Evolutionary conservation across 2,888 invertebrate genomes (phyloP).

Genomic region (Tipula vernalis): DNA sequence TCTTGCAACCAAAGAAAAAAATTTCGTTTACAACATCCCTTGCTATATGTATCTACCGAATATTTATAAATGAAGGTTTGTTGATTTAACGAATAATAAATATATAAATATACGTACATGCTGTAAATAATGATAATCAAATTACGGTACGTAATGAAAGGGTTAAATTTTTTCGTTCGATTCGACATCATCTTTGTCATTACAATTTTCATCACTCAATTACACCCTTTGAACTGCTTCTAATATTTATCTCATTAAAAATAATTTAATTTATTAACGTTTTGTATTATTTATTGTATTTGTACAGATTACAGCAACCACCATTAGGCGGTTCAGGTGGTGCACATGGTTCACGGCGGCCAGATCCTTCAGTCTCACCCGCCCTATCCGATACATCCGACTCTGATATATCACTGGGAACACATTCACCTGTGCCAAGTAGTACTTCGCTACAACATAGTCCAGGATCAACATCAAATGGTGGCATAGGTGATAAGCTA

Average conservation of each 20-base stretch:
- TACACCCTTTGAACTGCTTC: slow-evolving; percentile 1
- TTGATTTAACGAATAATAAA: neutral
- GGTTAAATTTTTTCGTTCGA: neutral
- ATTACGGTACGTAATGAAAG: neutral
- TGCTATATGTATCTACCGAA: neutral
- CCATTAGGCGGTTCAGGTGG: slow-evolving; percentile 8
- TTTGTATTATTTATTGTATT: neutral
- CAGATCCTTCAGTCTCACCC: slow-evolving; percentile 31
- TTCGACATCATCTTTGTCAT: neutral
- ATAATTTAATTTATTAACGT: neutral
- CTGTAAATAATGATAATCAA: slow-evolving; percentile 12
- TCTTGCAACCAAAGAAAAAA: neutral
- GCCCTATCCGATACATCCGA: slow-evolving; percentile 35
- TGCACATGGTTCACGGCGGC: slow-evolving; percentile 24
- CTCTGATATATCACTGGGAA: slow-evolving; percentile 36
- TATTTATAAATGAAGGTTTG: neutral
- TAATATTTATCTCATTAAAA: neutral
- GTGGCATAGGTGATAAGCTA: neutral
- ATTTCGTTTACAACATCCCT: neutral
- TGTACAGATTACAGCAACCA: slow-evolving; percentile 5
- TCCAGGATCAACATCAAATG: slow-evolving; percentile 34
- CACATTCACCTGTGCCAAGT: slow-evolving; percentile 36
- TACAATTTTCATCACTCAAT: neutral
- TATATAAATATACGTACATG: neutral
- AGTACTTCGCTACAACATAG: slow-evolving; percentile 35